Conservation (phyloP, 2,888 invertebrate species). For the Heliconius aoede region DNA sequence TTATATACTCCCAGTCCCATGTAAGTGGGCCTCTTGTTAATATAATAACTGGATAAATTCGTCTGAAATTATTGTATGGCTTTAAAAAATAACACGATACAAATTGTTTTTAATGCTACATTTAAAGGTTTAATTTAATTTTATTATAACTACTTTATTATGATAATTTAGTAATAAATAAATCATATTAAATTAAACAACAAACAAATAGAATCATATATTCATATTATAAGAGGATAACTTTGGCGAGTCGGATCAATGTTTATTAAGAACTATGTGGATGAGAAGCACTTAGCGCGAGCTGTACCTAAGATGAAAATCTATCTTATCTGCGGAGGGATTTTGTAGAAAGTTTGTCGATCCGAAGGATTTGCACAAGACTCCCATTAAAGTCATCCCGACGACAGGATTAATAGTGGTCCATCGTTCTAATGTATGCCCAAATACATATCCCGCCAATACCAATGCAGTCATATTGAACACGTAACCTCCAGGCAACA, state of each 20-base stretch:
- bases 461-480: constrained; percentile 71
- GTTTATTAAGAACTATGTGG: constrained; percentile 23
- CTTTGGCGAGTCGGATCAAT: constrained; percentile 30
- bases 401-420: constrained; percentile 73
- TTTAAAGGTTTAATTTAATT: neutral
- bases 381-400: constrained; percentile 76
- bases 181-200: neutral
- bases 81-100: neutral
- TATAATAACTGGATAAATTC: constrained; percentile 79
- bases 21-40: constrained; percentile 77
- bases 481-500: constrained; percentile 65
- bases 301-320: constrained; percentile 75
- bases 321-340: constrained; percentile 65
- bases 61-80: constrained; percentile 59
- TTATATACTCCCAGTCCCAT: constrained; percentile 81
- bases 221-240: constrained; percentile 16
- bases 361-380: constrained; percentile 68
- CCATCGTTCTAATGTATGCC: constrained; percentile 73
- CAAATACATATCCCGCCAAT: constrained; percentile 67
- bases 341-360: constrained; percentile 66
- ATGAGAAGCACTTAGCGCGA: constrained; percentile 24
- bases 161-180: neutral
- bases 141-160: neutral
- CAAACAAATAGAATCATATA: neutral
- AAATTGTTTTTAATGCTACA: neutral